phyloP scores from a whole-genome alignment of 2,113 vertebrate genomes.

The Scytalopus superciliaris region DNA sequence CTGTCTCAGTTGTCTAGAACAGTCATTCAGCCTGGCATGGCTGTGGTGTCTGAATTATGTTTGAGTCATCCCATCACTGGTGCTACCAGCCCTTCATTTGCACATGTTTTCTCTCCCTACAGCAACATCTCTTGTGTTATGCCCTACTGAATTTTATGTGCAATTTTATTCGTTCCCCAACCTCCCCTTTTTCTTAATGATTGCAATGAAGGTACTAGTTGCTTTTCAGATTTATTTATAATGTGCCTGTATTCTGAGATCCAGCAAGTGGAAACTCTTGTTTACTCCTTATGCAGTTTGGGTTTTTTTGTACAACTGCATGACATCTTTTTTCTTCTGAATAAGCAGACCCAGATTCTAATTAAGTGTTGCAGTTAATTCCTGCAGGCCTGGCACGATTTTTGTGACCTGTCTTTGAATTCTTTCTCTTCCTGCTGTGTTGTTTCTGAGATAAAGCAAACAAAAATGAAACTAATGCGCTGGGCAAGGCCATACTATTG shows the following conservation, averaged over 20 bases:
- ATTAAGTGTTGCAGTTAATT: neutral
- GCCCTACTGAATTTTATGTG: neutral
- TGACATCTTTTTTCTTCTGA: neutral
- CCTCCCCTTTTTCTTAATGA: neutral
- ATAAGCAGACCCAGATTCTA: neutral
- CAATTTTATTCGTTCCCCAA: neutral
- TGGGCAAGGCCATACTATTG: neutral
- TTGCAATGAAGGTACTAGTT: neutral
- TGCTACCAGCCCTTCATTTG: neutral
- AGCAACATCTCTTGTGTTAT: neutral
- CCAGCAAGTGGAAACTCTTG: neutral
- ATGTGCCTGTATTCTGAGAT: neutral
- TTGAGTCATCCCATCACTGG: constrained; percentile 17
- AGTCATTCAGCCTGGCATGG: neutral
- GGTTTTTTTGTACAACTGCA: neutral
- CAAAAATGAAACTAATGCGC: neutral
- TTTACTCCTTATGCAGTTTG: neutral
- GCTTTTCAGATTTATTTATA: neutral
- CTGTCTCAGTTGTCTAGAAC: neutral
- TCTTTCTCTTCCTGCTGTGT: neutral
- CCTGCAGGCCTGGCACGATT: neutral
- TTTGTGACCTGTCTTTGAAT: neutral
- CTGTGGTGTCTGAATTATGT: constrained; percentile 8
- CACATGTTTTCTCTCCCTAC: neutral
- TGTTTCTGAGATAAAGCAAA: neutral